A percentile compares a stretch with the other conserved stretches of the same genome.
Evolutionary conservation across 2,113 vertebrate species (phyloP).

Genomic region (Clarias batrachus): DNA sequence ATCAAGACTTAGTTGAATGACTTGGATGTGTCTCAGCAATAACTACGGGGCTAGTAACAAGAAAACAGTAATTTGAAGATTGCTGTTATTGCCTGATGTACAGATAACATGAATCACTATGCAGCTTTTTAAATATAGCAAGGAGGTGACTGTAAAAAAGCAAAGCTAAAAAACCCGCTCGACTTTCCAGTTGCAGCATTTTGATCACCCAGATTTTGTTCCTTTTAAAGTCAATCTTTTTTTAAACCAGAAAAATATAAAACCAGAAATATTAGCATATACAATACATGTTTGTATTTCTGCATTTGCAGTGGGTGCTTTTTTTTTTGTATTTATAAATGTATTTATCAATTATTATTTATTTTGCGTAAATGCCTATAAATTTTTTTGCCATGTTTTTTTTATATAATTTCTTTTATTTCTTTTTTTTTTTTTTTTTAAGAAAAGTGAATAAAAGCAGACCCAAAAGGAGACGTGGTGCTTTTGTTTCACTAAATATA

Average conservation of each 20-base stretch:
- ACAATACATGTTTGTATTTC: neutral
- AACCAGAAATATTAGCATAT: neutral
- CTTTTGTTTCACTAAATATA: neutral
- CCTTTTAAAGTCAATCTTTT: too few relatives aligned
- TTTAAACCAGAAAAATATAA: neutral
- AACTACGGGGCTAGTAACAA: neutral
- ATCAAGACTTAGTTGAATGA: neutral
- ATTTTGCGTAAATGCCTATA: neutral
- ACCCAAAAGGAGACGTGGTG: neutral
- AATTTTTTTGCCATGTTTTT: neutral
- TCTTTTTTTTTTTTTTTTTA: neutral
- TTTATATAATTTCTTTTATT: neutral
- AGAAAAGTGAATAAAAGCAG: neutral
- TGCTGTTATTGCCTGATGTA: neutral
- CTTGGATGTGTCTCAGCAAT: neutral
- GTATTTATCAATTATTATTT: neutral
- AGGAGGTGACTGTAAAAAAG: neutral
- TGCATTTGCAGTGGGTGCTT: neutral
- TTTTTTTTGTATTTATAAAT: neutral
- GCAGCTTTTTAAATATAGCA: conserved; percentile 1
- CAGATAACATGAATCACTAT: neutral
- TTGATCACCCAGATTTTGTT: neutral
- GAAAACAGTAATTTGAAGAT: neutral
- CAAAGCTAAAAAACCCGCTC: neutral
- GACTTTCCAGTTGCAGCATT: neutral